A percentile compares a stretch with the other conserved stretches of the same genome.
These are phyloP conservation scores for Himalopsyche japonica DNA, from an alignment of 2,888 invertebrate genomes.

Conservation along the genomic window DNA sequence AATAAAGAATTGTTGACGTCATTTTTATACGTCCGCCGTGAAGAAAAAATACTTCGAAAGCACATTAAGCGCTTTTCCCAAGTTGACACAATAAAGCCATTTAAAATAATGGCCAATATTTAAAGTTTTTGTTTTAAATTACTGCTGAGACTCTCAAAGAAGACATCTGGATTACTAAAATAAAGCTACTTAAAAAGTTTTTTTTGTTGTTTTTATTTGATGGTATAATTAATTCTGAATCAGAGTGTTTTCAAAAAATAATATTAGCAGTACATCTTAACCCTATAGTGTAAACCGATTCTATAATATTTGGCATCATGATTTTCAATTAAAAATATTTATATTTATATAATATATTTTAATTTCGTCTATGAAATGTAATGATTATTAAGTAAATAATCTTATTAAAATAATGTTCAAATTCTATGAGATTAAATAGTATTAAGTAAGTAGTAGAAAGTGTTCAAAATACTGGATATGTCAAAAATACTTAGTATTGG, in stretches of 20 bases:
- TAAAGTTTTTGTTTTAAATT: not conserved
- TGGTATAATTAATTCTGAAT: not conserved
- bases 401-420: too few species aligned
- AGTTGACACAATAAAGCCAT: not conserved
- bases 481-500: too few species aligned
- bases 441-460: too few species aligned
- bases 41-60: not conserved
- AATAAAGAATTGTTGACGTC: not conserved
- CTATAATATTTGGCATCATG: too few species aligned
- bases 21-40: not conserved
- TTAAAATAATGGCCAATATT: not conserved
- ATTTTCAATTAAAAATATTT: too few species aligned
- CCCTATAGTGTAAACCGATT: too few species aligned
- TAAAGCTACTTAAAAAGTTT: not conserved
- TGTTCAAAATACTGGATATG: too few species aligned
- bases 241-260: not conserved
- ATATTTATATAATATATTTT: too few species aligned
- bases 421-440: too few species aligned
- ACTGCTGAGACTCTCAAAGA: not conserved
- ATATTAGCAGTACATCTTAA: too few species aligned
- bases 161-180: not conserved
- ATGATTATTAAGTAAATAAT: too few species aligned
- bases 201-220: not conserved
- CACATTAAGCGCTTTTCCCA: not conserved
- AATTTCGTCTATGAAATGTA: too few species aligned